Evolutionary conservation across 1,140 invertebrate genomes (phyloP).

Genomic region (Ylistrum balloti): DNA sequence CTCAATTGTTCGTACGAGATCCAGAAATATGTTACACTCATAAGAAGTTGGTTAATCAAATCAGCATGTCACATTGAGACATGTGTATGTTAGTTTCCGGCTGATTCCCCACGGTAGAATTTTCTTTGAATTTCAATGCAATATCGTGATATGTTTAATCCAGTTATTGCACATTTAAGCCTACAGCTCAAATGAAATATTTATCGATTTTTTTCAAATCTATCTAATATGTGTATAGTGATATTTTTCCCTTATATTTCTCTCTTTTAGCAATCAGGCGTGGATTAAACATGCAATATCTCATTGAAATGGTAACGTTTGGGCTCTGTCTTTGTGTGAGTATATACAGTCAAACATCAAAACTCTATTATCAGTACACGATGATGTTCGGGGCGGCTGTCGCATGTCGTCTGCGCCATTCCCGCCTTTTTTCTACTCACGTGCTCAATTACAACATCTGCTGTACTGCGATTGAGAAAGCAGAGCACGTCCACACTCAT

Average conservation of each 20-base stretch:
- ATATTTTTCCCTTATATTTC: background rate
- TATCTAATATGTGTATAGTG: background rate
- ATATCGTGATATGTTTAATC: background rate
- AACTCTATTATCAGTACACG: constrained; percentile 22
- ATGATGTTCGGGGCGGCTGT: background rate
- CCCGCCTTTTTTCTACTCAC: constrained; percentile 18
- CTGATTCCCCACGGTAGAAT: background rate
- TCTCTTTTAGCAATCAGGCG: background rate
- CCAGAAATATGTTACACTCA: background rate
- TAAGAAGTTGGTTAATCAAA: background rate
- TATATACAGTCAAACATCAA: constrained; percentile 8
- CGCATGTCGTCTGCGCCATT: constrained; percentile 30
- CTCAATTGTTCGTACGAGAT: too few species aligned
- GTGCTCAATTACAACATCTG: constrained; percentile 22
- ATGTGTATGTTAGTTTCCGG: background rate
- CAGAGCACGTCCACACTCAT: constrained; percentile 9
- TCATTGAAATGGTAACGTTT: background rate
- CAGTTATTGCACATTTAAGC: background rate
- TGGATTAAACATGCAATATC: constrained; percentile 34
- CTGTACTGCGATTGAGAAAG: background rate
- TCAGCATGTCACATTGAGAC: too few species aligned
- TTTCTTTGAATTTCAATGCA: background rate
- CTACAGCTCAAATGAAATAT: background rate
- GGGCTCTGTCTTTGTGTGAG: background rate
- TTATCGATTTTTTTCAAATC: background rate